Evolutionary conservation across 1,140 invertebrate species (phyloP).

Genomic region (Spodoptera frugiperda): DNA sequence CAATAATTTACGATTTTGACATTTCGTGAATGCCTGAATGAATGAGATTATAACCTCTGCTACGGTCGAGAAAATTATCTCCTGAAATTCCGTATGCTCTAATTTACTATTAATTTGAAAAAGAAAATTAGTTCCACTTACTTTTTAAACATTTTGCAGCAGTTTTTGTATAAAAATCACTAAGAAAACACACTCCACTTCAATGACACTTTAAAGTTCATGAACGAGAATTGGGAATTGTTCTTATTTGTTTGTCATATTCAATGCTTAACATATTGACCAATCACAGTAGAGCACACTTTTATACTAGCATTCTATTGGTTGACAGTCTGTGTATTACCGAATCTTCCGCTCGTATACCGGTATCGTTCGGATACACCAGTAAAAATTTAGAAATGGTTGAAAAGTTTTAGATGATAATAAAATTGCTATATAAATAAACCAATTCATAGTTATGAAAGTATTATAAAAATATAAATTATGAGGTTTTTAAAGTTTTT

Average conservation of each 20-base stretch:
- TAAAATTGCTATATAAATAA: too few species aligned
- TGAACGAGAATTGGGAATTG: constrained; percentile 7
- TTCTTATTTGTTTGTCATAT: background rate
- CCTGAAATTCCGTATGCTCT: background rate
- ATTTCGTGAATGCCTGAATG: constrained; percentile 7
- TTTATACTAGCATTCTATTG: constrained; percentile 46
- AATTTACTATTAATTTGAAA: background rate
- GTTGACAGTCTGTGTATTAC: constrained; percentile 47
- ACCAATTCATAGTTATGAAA: background rate
- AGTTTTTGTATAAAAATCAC: constrained; percentile 18
- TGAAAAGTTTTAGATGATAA: too few species aligned
- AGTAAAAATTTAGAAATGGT: too few species aligned
- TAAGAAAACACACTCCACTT: constrained; percentile 53
- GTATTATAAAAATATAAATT: too few species aligned
- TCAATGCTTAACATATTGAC: constrained; percentile 23
- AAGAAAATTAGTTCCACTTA: constrained; percentile 62
- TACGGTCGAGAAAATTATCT: background rate
- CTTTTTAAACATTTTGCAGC: constrained; percentile 79
- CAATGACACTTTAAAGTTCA: constrained; percentile 54
- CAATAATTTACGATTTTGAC: constrained; percentile 56
- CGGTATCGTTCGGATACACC: too few species aligned
- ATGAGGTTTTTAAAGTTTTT: too few species aligned
- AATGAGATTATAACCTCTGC: constrained; percentile 45
- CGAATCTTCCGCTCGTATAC: background rate
- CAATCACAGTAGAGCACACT: constrained; percentile 45